Evolutionary conservation across 1,140 invertebrate species (phyloP), one percentile per base, ranked within the genome.

Genomic region (Arion vulgaris): DNA sequence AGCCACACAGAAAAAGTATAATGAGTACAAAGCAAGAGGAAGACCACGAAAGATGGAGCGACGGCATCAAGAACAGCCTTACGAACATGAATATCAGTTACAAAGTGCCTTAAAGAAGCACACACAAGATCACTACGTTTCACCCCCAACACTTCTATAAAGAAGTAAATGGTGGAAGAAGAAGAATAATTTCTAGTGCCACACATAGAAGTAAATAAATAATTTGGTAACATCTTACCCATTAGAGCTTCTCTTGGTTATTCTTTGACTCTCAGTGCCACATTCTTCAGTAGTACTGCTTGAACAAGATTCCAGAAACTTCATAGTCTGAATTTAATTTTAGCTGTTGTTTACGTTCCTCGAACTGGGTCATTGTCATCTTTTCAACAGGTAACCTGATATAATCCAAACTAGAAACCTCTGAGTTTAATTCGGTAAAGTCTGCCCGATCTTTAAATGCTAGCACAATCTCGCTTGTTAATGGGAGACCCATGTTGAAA

Each of bases 301-400:
- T 75, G 2, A 51, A 78, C 13, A 62, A 57, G 38, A 72, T 38
- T 32, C 36, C 49, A 1, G 79, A 32, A 57, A 84, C 85, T 39
- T 85, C 85, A 41, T 85, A 85, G 7, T 81, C 80, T n/a, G 62
- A 34, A 1, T 78, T 66, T n/a, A 80, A 23, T 39, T 82, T 82
- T 38, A 68, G 76, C 11, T 41, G 73, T 34, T 51, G 51, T 13
- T 80, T 51, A 28, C 81, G 72, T 71, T 84, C 77, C 39, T 86
- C 77, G 68, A 73, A 81, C 32, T 82, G 53, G 17, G 69, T 23
- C 26, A 41, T 41, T 9, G 51, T 39, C 11, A 86, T 80, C 51
- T 76, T 73, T 51, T 86, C 85, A 49, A 86, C 68, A 26, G 77
- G 66, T 0, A 15, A 9, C n/a, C 77, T 68, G 15, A 71, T 34